These are phyloP conservation scores for Aplochiton taeniatus DNA, from an alignment of 2,797 vertebrate genomes.

Conservation along the genomic window DNA sequence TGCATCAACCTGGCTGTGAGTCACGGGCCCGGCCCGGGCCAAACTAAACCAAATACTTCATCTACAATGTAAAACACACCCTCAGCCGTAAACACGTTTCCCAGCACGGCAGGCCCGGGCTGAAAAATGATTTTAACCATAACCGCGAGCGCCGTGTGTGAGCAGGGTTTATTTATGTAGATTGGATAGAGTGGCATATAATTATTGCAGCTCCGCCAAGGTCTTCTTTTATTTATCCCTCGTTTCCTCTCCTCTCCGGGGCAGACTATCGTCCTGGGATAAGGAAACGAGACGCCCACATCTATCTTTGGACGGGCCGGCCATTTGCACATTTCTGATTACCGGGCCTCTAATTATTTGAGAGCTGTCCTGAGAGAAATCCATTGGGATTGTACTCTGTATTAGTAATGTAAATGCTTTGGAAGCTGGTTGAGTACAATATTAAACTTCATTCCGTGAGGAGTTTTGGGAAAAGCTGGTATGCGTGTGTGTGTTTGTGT, in stretches of 20 bases:
- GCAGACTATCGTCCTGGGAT: constrained; percentile 60
- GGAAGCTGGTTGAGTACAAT: constrained; percentile 50
- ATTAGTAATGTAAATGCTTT: constrained; percentile 26
- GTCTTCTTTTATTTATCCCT: constrained; percentile 75
- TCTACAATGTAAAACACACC: constrained; percentile 76
- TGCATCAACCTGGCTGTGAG: constrained; percentile 59
- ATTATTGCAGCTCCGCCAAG: constrained; percentile 72
- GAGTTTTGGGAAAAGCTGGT: constrained; percentile 26
- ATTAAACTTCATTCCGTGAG: constrained; percentile 31
- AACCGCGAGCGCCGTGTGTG: constrained; percentile 53
- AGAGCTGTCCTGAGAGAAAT: constrained; percentile 41
- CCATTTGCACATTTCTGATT: constrained; percentile 54
- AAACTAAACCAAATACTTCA: constrained; percentile 79
- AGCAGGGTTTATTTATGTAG: constrained; percentile 78
- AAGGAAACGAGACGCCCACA: constrained; percentile 55
- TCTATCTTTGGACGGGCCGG: constrained; percentile 60
- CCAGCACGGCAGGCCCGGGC: constrained; percentile 51
- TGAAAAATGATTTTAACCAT: constrained; percentile 77
- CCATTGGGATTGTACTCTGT: constrained; percentile 41
- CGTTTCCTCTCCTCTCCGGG: constrained; percentile 61
- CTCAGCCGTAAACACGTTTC: constrained; percentile 73
- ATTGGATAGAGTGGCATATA: constrained; percentile 75
- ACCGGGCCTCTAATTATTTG: constrained; percentile 53
- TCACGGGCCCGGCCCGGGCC: constrained; percentile 55
- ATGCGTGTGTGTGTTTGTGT: constrained; percentile 23